Percentiles rank a stretch among this genome's conserved stretches.
Evolutionary conservation across 2,113 vertebrate species (phyloP).

Genomic region (Ovibos moschatus): DNA sequence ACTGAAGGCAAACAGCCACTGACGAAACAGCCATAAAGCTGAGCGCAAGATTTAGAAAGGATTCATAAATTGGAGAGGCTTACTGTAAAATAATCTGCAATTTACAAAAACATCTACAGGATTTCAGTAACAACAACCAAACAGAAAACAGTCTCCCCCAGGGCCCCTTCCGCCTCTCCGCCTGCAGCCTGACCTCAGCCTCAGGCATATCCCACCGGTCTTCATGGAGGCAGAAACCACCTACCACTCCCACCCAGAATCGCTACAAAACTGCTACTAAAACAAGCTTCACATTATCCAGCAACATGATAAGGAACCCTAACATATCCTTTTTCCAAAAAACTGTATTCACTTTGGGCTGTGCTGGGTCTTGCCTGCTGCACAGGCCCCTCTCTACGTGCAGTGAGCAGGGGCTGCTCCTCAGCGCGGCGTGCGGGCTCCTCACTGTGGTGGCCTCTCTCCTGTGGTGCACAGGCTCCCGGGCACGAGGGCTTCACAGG

Average conservation of each 20-base stretch:
- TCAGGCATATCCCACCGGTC: background rate
- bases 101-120: background rate
- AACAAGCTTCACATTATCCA: background rate
- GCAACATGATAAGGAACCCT: background rate
- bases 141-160: background rate
- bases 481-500: background rate
- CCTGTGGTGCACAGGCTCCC: background rate
- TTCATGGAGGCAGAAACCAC: background rate
- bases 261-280: background rate
- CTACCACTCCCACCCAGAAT: background rate
- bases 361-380: background rate
- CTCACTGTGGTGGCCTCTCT: background rate
- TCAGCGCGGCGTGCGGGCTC: accelerated
- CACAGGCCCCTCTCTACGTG: accelerated
- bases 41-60: background rate
- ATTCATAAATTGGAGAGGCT: background rate
- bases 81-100: background rate
- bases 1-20: background rate
- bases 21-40: background rate
- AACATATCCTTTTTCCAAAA: background rate
- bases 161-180: background rate
- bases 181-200: background rate
- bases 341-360: background rate
- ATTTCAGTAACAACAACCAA: background rate
- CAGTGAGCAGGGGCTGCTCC: background rate